Conservation (phyloP, 2,888 invertebrate species). For the Seladonia tumulorum region DNA sequence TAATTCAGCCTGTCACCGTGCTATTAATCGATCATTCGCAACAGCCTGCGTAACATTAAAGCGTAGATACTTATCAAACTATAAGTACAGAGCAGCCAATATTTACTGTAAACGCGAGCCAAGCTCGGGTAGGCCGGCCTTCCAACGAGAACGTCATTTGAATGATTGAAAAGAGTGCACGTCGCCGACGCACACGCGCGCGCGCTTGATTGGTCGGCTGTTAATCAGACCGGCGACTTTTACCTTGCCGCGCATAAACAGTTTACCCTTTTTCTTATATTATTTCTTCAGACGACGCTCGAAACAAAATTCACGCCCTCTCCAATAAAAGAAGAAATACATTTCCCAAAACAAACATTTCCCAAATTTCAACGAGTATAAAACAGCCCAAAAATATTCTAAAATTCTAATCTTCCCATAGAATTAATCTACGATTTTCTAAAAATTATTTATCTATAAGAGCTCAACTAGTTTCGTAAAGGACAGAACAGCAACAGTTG, state of each 20-base stretch:
- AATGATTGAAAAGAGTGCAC: slow-evolving; percentile 33
- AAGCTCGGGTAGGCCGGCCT: slow-evolving; percentile 1
- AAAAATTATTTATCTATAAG: too few species aligned
- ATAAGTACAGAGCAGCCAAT: slow-evolving; percentile 28
- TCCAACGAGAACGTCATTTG: slow-evolving; percentile 22
- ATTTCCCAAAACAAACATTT: too few species aligned
- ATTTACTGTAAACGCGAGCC: slow-evolving; percentile 29
- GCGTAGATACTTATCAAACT: slow-evolving; percentile 35
- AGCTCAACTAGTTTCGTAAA: too few species aligned
- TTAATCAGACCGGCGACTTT: slow-evolving; percentile 1
- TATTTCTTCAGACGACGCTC: neutral
- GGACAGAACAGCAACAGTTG: too few species aligned
- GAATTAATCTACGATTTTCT: too few species aligned
- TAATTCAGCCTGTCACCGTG: slow-evolving; percentile 32
- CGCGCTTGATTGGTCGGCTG: neutral
- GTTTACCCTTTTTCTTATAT: neutral
- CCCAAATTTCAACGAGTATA: too few species aligned
- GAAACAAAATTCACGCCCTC: too few species aligned
- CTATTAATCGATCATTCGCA: slow-evolving; percentile 58
- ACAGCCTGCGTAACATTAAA: slow-evolving; percentile 23
- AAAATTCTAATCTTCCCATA: too few species aligned
- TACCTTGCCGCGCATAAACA: neutral
- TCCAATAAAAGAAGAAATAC: too few species aligned
- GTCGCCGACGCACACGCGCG: neutral
- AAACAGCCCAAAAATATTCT: too few species aligned